phyloP scores from a whole-genome alignment of 2,797 vertebrate genomes.

The Coracias cyanogaster region DNA sequence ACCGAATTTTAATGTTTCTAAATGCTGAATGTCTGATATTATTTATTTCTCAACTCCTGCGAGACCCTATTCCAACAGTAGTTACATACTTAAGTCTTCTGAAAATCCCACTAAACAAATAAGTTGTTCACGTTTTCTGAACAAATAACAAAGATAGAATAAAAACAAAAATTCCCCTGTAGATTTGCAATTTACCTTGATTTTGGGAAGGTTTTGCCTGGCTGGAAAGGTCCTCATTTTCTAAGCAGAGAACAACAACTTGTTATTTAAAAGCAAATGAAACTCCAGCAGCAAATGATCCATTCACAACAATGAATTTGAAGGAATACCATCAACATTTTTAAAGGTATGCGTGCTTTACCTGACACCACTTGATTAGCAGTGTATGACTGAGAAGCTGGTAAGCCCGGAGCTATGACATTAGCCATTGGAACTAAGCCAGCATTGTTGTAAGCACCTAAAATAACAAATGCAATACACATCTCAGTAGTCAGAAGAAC shows the following conservation, averaged over 20 bases:
- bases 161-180: neutral
- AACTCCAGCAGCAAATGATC: neutral
- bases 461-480: slow-evolving; percentile 61
- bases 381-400: slow-evolving; percentile 90
- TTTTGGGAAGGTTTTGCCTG: slow-evolving; percentile 79
- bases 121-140: neutral
- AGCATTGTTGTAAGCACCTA: slow-evolving; percentile 97
- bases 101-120: neutral
- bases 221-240: slow-evolving; percentile 81
- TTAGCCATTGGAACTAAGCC: slow-evolving; percentile 92
- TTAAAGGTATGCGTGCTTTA: slow-evolving; percentile 54
- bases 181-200: slow-evolving; percentile 78
- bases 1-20: neutral
- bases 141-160: slow-evolving; percentile 1
- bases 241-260: slow-evolving; percentile 69
- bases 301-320: neutral
- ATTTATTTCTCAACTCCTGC: neutral
- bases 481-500: neutral
- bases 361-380: slow-evolving; percentile 81
- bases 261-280: slow-evolving; percentile 39
- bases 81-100: neutral
- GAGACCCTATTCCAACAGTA: neutral
- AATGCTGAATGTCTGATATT: neutral
- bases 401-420: slow-evolving; percentile 89
- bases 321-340: neutral